A percentile compares a stretch with the other conserved stretches of the same genome.
Evolutionary conservation across 2,888 invertebrate genomes (phyloP).

Genomic region (Chrysomela aeneicollis): DNA sequence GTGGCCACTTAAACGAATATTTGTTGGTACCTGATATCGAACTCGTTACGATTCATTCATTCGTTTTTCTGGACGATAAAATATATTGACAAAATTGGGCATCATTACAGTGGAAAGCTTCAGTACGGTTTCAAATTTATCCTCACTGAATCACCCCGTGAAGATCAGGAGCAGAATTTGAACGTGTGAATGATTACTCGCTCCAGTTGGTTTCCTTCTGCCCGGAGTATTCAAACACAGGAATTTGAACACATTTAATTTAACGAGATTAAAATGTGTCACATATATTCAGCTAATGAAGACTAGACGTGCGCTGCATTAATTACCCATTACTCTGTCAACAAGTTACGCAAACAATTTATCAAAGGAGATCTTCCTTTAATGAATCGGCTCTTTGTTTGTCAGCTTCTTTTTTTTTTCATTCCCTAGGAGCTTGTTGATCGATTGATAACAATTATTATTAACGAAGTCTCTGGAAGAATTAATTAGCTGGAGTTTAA

Average conservation of each 20-base stretch:
- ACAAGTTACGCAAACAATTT: constrained; percentile 48
- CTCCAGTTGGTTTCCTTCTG: not conserved
- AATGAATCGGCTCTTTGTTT: constrained; percentile 25
- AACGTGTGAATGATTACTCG: not conserved
- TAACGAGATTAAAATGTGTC: constrained; percentile 46
- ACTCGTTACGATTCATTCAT: too few species aligned
- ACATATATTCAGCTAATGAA: constrained; percentile 39
- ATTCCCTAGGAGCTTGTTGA: not conserved
- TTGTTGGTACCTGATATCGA: too few species aligned
- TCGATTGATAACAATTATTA: not conserved
- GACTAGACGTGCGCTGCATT: constrained; percentile 43
- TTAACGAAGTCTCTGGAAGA: not conserved
- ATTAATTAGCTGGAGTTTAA: not conserved
- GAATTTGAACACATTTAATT: constrained; percentile 39
- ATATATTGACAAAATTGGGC: too few species aligned
- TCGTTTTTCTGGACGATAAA: too few species aligned
- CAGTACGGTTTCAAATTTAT: too few species aligned
- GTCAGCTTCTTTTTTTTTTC: not conserved
- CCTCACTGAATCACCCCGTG: too few species aligned
- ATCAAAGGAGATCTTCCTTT: constrained; percentile 44
- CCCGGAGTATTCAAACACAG: not conserved
- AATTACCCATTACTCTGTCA: constrained; percentile 48
- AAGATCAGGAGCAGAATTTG: too few species aligned
- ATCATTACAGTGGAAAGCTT: too few species aligned
- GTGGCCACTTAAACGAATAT: too few species aligned